Evolutionary conservation across 2,888 invertebrate genomes (phyloP).

Genomic region (Himalopsyche tibetana): DNA sequence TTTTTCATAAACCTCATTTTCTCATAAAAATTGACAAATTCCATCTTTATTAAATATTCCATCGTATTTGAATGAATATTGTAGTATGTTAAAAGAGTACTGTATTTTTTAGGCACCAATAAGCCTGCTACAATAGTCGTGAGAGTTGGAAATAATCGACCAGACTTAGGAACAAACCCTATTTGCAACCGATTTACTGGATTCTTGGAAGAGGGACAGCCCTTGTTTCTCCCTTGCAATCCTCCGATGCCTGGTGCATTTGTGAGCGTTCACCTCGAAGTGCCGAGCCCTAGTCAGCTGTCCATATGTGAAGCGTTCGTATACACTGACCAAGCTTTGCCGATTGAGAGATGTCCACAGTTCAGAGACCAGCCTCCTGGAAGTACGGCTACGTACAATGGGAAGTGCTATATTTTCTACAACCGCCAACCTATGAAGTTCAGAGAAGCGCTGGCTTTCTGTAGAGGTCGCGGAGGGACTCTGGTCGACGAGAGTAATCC

Average conservation of each 20-base stretch:
- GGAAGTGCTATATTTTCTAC: conserved; percentile 96
- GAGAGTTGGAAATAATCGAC: conserved; percentile 93
- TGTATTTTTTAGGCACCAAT: conserved; percentile 79
- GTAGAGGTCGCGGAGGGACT: conserved; percentile 88
- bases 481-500: conserved; percentile 95
- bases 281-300: conserved; percentile 83
- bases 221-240: conserved; percentile 93
- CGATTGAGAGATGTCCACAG: conserved; percentile 94
- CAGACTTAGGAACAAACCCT: conserved; percentile 93
- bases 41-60: too few relatives aligned
- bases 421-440: conserved; percentile 89
- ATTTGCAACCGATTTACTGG: conserved; percentile 94
- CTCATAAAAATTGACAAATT: too few relatives aligned
- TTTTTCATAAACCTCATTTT: too few relatives aligned
- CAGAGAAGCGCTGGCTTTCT: conserved; percentile 87
- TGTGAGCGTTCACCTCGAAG: conserved; percentile 93
- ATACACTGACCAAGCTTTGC: conserved; percentile 93
- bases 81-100: too few relatives aligned
- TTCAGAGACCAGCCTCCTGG: conserved; percentile 95
- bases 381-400: conserved; percentile 94
- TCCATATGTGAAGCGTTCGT: conserved; percentile 96
- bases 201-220: conserved; percentile 91
- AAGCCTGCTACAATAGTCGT: conserved; percentile 91
- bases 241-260: conserved; percentile 97
- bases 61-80: too few relatives aligned